Evolutionary conservation across 2,888 invertebrate genomes (phyloP).

Genomic region (Calameuta filiformis): DNA sequence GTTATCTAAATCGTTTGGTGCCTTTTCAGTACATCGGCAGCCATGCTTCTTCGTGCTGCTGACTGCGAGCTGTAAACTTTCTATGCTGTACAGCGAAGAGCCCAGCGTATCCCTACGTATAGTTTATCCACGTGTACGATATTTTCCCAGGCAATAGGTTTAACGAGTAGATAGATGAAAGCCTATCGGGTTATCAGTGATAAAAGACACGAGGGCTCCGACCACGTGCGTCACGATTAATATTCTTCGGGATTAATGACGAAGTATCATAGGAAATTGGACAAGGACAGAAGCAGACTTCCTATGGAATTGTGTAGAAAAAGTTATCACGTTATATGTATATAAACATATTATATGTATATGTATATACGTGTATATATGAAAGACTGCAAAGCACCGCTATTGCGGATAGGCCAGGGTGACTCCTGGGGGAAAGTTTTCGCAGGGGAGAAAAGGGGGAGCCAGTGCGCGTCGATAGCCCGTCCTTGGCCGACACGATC

Average conservation of each 20-base stretch:
- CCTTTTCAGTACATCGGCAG: background rate
- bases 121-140: background rate
- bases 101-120: background rate
- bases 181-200: background rate
- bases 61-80: background rate
- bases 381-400: background rate
- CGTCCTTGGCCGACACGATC: background rate
- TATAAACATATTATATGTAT: too few relatives aligned
- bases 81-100: background rate
- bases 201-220: background rate
- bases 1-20: slow-evolving; percentile 38
- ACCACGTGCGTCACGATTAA: background rate
- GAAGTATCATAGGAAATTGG: background rate
- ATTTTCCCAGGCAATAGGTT: background rate
- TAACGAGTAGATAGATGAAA: background rate
- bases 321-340: background rate
- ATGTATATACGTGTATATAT: background rate
- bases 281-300: background rate
- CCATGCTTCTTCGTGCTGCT: background rate
- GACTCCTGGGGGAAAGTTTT: background rate
- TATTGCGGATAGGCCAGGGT: background rate
- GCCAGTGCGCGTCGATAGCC: background rate
- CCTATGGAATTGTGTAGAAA: background rate
- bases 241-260: background rate
- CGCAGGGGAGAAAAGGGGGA: background rate